Conservation (phyloP, 23 tunicate genomes). For the Trididemnum nubilum region DNA sequence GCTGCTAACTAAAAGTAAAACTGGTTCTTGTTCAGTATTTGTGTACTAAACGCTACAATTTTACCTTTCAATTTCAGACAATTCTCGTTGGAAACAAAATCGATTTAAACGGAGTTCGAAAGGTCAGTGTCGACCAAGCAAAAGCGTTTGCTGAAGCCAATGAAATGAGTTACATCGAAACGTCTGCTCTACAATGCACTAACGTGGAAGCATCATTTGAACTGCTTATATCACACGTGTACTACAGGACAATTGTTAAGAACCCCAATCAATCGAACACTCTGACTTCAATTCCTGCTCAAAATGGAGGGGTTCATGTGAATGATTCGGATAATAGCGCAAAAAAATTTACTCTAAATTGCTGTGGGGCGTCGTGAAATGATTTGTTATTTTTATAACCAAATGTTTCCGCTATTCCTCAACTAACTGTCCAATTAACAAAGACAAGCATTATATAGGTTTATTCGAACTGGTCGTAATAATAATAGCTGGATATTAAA, state of each 20-base stretch:
- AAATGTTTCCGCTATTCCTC: not conserved
- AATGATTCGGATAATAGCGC: not conserved
- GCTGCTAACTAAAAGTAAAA: too few species aligned
- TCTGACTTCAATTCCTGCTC: not conserved
- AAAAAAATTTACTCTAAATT: not conserved
- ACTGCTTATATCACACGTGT: constrained; percentile 50
- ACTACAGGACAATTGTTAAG: constrained; percentile 46
- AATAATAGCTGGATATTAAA: too few species aligned
- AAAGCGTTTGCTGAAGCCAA: constrained; percentile 67
- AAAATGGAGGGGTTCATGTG: not conserved
- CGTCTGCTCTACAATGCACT: constrained; percentile 79
- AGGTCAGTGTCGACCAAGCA: constrained; percentile 47
- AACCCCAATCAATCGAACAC: not conserved
- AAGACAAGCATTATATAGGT: too few species aligned
- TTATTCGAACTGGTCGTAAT: too few species aligned
- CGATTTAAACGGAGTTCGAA: constrained; percentile 52
- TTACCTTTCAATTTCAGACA: constrained; percentile 51
- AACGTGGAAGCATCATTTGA: constrained; percentile 78
- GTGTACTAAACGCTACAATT: too few species aligned
- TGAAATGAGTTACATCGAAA: constrained; percentile 70
- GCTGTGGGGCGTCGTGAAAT: not conserved
- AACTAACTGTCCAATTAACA: too few species aligned
- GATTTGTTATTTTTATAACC: too few species aligned
- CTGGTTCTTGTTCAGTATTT: too few species aligned
- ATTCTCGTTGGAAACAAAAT: constrained; percentile 86